Conservation (phyloP, 2,113 vertebrate genomes). For the Piaya cayana region DNA sequence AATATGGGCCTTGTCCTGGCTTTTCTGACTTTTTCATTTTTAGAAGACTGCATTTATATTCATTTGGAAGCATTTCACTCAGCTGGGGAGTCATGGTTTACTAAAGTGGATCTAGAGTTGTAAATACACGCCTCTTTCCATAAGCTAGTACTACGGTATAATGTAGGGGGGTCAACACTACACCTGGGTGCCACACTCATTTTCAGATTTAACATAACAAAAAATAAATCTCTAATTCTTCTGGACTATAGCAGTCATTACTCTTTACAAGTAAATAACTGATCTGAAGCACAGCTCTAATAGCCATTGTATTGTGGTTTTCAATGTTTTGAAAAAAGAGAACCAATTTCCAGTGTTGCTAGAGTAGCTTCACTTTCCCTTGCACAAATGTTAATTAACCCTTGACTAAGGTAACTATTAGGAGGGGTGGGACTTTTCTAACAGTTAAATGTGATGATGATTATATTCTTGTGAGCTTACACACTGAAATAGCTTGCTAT, state of each 20-base stretch:
- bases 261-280: conserved; percentile 70
- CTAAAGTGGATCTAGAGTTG: neutral
- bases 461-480: neutral
- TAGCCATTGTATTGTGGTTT: conserved; percentile 60
- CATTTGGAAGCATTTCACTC: neutral
- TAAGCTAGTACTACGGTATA: neutral
- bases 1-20: neutral
- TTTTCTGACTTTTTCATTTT: neutral
- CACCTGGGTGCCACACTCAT: neutral
- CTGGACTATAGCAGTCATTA: conserved; percentile 80
- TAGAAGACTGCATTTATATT: neutral
- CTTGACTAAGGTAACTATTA: conserved; percentile 65
- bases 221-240: conserved; percentile 77
- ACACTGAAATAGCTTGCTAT: neutral
- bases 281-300: conserved; percentile 79
- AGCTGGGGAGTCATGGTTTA: neutral
- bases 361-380: conserved; percentile 56
- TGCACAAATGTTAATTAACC: conserved; percentile 72
- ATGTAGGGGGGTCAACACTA: neutral
- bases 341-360: conserved; percentile 60
- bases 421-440: neutral
- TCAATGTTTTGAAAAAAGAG: conserved; percentile 51
- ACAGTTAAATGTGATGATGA: neutral
- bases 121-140: neutral
- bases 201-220: conserved; percentile 72